phyloP scores from a whole-genome alignment of 2,113 vertebrate species.

The Semnornis frantzii region DNA sequence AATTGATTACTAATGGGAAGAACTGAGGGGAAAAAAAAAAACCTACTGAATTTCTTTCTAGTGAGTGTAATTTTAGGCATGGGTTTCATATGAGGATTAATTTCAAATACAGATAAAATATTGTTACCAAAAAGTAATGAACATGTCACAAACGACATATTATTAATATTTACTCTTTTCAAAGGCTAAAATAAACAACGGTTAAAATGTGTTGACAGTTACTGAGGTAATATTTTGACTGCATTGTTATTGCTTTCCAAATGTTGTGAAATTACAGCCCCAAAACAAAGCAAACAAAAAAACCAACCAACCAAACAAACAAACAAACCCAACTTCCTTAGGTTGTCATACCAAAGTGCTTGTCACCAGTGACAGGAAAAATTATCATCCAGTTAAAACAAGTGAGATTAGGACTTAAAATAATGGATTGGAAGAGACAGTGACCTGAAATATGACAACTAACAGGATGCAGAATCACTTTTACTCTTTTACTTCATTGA shows the following conservation, averaged over 20 bases:
- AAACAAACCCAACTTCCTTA: not conserved
- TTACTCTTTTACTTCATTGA: not conserved
- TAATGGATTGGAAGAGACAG: not conserved
- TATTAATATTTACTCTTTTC: not conserved
- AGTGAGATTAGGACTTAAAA: not conserved
- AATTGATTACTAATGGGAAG: not conserved
- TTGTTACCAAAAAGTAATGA: not conserved
- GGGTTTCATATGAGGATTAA: not conserved
- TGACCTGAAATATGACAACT: not conserved
- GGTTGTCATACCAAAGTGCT: not conserved
- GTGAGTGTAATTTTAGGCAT: not conserved
- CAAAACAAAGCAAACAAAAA: fast-evolving
- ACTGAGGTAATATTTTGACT: not conserved
- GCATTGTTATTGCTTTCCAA: not conserved
- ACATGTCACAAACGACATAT: not conserved
- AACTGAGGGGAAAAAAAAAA: not conserved
- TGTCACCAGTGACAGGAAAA: not conserved
- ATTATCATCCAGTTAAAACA: not conserved
- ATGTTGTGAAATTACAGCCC: not conserved
- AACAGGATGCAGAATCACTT: not conserved
- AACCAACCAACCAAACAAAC: too few relatives aligned
- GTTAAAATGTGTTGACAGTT: not conserved
- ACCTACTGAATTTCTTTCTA: not conserved
- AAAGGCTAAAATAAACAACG: not conserved
- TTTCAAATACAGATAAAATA: not conserved